Base-by-base conservation (phyloP, 2,113 vertebrate genomes). In the Cricetomys ansorgei region DNA sequence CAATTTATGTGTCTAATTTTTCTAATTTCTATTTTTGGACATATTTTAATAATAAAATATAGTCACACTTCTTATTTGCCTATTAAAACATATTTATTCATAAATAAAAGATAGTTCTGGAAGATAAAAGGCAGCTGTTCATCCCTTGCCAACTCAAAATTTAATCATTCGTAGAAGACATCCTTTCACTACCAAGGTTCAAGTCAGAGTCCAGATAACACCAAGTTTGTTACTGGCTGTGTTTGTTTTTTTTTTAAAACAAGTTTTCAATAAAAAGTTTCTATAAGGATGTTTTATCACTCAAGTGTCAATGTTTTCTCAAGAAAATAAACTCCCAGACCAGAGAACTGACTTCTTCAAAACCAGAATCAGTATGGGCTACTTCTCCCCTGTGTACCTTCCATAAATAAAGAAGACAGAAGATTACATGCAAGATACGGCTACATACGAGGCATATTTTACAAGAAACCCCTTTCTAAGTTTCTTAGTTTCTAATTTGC, bases 311-410 rank as follows among this genome's bases (percentile, higher is more conserved):
- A 69, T 59, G 31, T 88, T 91, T 77, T 69, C 43, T 17, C 57
- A 94, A 84, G 89, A 91, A 96, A 96, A 97, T 76, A 94, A 96
- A 91, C 40, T 65, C 50, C 13, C 6, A 89, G 55, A 19, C 40
- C 87, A 86, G 83, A 40, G 23, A 40, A 77, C 23, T 57, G 55
- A 92, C 40, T 91, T 91, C 21, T 72, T 27, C 48, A 65, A 59
- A 95, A 72, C 76, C 4, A 88, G 65, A 94, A 95, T 67, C 50
- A 77, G 19, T 31, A 50, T 15, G 29, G 55, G 8, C 70, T 90
- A 95, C 79, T 84, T 95, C 34, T 92, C 34, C 4, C 59, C 19
- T 55, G 53, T 16, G 9, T 64, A 6, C 31, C 70, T 75, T 70
- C 59, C 53, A 72, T 91, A 64, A 53, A 86, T 80, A 84, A n/a